Conservation (phyloP, 1,140 invertebrate genomes). For the Manduca sexta region DNA sequence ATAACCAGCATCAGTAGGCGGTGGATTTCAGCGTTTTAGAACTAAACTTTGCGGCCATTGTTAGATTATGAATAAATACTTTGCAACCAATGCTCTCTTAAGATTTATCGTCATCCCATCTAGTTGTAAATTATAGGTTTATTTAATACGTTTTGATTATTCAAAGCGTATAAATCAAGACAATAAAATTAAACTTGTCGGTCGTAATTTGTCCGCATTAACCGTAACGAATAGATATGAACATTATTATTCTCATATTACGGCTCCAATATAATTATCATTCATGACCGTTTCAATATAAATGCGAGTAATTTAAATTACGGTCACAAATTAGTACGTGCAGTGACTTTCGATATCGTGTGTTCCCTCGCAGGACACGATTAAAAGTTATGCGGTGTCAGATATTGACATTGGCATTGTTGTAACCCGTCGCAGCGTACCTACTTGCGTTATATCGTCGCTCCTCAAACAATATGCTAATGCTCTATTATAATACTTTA, state of each 20-base stretch:
- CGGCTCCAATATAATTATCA: conserved; percentile 5
- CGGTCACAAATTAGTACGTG: conserved; percentile 12
- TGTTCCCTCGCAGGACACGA: neutral
- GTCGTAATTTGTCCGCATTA: conserved; percentile 1
- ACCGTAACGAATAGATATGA: neutral
- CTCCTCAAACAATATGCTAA: no score
- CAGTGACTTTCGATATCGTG: neutral
- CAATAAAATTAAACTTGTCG: neutral
- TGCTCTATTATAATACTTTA: no score
- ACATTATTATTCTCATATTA: conserved; percentile 8
- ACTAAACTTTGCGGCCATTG: no score
- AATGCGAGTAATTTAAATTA: conserved; percentile 9
- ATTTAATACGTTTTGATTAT: conserved; percentile 1
- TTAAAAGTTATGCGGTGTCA: no score
- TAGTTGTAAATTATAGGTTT: no score
- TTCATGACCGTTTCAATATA: conserved; percentile 7
- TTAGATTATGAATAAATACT: no score
- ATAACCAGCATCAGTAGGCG: no score
- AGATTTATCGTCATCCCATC: neutral
- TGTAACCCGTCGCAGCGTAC: no score
- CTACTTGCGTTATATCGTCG: no score
- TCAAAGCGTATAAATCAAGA: neutral
- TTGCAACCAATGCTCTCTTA: neutral
- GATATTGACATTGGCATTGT: no score
- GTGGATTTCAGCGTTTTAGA: no score